These are phyloP conservation scores for Halichoerus grypus DNA, from an alignment of 2,113 vertebrate genomes.

Conservation along the genomic window DNA sequence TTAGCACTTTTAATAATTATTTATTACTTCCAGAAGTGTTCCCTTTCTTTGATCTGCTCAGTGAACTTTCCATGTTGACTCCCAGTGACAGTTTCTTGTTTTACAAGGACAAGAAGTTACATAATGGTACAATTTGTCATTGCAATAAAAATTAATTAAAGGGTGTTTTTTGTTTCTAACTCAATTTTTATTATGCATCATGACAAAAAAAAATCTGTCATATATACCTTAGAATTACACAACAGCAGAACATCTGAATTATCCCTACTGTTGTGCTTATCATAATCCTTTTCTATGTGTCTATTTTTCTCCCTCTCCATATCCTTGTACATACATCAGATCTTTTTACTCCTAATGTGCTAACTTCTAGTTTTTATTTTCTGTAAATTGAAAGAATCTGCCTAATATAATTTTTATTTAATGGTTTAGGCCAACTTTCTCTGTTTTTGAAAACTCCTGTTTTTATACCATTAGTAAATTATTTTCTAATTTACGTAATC, in stretches of 20 bases:
- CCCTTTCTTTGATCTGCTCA: slow-evolving; percentile 47
- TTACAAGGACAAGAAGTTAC: background rate
- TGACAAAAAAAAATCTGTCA: background rate
- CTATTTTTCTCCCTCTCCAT: background rate
- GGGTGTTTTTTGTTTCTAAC: background rate
- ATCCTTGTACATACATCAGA: background rate
- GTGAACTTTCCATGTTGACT: slow-evolving; percentile 45
- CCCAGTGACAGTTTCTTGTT: background rate
- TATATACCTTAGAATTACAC: background rate
- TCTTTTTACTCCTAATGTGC: background rate
- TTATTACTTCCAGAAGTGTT: slow-evolving; percentile 70
- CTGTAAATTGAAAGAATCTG: background rate
- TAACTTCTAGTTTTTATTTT: background rate
- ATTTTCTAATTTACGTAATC: background rate
- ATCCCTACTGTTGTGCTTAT: background rate
- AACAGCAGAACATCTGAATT: background rate
- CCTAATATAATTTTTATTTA: background rate
- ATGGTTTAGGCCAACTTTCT: background rate
- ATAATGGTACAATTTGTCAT: slow-evolving; percentile 34
- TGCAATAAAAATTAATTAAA: background rate
- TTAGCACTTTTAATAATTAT: slow-evolving; percentile 64
- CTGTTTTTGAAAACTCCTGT: background rate
- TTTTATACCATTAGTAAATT: background rate
- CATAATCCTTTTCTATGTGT: background rate
- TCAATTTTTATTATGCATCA: background rate